Base-by-base conservation (phyloP, 30 jellyfish, hydroid and myxozoan genomes). In the Chrysaora quinquecirrha region DNA sequence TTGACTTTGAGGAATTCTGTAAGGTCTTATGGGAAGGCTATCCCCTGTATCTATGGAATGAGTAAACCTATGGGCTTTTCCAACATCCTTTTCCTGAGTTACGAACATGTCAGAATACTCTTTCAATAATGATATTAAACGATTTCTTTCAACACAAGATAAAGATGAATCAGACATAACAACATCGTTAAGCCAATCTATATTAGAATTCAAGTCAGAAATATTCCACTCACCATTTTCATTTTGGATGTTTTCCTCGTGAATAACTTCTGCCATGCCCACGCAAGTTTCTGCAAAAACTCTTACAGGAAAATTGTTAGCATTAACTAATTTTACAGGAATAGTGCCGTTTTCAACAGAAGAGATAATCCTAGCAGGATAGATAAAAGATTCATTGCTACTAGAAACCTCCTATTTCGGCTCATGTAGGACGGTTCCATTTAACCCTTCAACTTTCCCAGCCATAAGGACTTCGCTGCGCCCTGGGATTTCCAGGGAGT, bases 261-360 rank as follows among this genome's bases (percentile, higher is more conserved):
- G 79, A 47, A 77, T 4, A 1, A 2, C 31, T 77, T 58, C 79
- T 19, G 88, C 79, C 88, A 77, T 77, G 20, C 88, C 88, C 6
- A 77, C 79, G 25, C 79, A 77, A 16, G 88, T 77, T 4, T 79
- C 88, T 77, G 79, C 38, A 77, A 56, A 60, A n/a, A 77, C 75
- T 62, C 19, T 58, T 3, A 58, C 71, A 3, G 71, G 71, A 19
- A 58, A 58, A 58, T 19, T 58, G 71, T 58, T 27, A n/a, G 71
- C 32, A 58, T 58, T 58, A 58, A 58, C 10, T 58, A 3, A 4
- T 27, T 58, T 58, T 27, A 58, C 33, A 27, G 33, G 71, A 9
- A n/a, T n/a, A 3, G 6, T 11, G 16, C 33, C 33, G 33, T 58
- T 58, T 20, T 58, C 20, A 58, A 58, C 71, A 58, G 7, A 20